These are phyloP conservation scores for Proteles cristata DNA, from an alignment of 2,113 vertebrate genomes.

Conservation along the genomic window DNA sequence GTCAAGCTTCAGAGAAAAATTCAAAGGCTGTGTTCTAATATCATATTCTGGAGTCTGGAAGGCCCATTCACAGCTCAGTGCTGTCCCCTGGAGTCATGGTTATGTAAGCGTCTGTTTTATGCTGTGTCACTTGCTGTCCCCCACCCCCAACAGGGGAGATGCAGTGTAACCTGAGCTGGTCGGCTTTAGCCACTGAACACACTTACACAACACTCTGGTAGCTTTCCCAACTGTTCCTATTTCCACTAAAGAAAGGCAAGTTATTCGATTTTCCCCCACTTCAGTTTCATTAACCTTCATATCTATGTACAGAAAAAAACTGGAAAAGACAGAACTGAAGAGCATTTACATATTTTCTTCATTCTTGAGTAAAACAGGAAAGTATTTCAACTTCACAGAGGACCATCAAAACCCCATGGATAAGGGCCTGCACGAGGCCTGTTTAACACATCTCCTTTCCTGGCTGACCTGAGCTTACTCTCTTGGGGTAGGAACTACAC, in stretches of 20 bases:
- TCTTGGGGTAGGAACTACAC: background rate
- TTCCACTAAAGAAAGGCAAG: background rate
- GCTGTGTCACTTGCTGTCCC: constrained; percentile 65
- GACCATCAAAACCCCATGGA: background rate
- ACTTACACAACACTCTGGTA: constrained; percentile 4
- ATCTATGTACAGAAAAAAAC: background rate
- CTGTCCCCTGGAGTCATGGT: constrained; percentile 58
- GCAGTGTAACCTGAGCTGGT: constrained; percentile 52
- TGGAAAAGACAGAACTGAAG: background rate
- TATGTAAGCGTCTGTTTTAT: constrained; percentile 53
- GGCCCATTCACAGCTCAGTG: background rate
- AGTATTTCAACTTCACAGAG: background rate
- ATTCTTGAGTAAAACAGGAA: background rate
- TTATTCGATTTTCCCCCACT: background rate
- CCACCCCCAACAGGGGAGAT: background rate
- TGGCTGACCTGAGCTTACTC: background rate
- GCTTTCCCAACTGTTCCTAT: background rate
- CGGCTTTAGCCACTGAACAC: constrained; percentile 23
- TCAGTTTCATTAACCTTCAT: background rate
- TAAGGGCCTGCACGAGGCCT: background rate
- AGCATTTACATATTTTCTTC: background rate
- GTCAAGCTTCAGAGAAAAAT: background rate
- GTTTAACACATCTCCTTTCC: background rate
- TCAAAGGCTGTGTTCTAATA: background rate
- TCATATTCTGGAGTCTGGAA: background rate